Percentiles rank a stretch among this genome's conserved stretches.
These are phyloP conservation scores for Apostichopus parvimensis DNA, from an alignment of 35 echinoderm and acorn worm genomes.

Conservation along the genomic window DNA sequence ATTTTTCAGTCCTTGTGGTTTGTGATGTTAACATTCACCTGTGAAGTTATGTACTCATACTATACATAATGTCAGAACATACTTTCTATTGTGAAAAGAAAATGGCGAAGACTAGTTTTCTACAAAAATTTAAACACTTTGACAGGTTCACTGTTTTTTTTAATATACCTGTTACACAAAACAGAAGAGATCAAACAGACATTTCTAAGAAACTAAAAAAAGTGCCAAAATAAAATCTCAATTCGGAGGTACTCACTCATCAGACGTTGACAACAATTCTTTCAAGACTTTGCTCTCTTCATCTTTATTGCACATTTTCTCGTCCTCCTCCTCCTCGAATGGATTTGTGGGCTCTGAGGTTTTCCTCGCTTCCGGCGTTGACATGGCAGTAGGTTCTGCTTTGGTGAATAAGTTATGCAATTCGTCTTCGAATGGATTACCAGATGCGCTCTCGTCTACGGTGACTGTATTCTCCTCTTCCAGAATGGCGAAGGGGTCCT, in stretches of 20 bases:
- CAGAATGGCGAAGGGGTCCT: not conserved
- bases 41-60: too few relatives aligned
- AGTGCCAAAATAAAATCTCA: too few relatives aligned
- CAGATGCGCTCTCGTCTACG: not conserved
- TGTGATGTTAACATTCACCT: too few relatives aligned
- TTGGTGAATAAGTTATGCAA: not conserved
- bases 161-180: too few relatives aligned
- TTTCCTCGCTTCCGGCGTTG: slow-evolving; percentile 2
- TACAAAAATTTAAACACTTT: too few relatives aligned
- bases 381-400: slow-evolving; percentile 15
- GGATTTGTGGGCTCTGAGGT: slow-evolving; percentile 10
- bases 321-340: slow-evolving; percentile 49
- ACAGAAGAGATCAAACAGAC: too few relatives aligned
- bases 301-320: slow-evolving; percentile 2
- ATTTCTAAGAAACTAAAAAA: too few relatives aligned
- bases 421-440: slow-evolving; percentile 31
- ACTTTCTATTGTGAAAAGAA: too few relatives aligned
- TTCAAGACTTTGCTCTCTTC: not conserved
- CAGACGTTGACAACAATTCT: not conserved
- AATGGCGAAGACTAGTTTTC: too few relatives aligned
- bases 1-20: too few relatives aligned
- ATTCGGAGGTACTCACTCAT: not conserved
- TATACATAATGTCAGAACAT: too few relatives aligned
- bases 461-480: not conserved
- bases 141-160: too few relatives aligned